Evolutionary conservation across 2,113 vertebrate species (phyloP).

Genomic region (Butorides virescens): DNA sequence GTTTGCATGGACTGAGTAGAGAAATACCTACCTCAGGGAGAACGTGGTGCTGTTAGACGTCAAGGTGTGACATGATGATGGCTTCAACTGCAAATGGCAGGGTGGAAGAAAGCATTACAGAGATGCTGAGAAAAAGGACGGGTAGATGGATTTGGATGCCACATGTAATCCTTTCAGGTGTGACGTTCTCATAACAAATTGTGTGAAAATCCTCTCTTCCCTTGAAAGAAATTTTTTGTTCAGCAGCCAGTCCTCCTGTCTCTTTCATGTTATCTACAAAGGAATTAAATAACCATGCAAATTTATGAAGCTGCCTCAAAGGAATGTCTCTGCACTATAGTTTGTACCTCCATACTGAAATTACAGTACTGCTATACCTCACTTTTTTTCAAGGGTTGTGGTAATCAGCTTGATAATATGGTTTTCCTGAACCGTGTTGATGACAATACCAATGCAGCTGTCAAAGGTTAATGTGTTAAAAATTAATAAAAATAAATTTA

Average conservation of each 20-base stretch:
- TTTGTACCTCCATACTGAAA: not conserved
- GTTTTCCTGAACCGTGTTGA: not conserved
- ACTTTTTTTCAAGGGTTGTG: not conserved
- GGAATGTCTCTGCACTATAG: not conserved
- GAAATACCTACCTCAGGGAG: not conserved
- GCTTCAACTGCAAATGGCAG: not conserved
- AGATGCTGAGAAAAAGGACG: not conserved
- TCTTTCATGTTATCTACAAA: conserved; percentile 11
- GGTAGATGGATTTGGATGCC: not conserved
- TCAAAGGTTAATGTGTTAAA: not conserved
- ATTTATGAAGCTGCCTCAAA: not conserved
- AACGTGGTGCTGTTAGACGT: not conserved
- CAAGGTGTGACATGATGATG: not conserved
- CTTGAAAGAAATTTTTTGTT: not conserved
- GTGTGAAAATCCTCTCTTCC: not conserved
- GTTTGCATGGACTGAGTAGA: not conserved
- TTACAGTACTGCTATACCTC: not conserved
- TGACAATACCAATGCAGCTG: not conserved
- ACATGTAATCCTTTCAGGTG: not conserved
- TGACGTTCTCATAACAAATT: not conserved
- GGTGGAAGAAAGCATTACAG: not conserved
- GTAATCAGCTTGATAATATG: not conserved
- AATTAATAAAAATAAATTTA: not conserved
- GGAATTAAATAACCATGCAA: not conserved
- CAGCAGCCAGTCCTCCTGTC: not conserved